A percentile compares a stretch with the other conserved stretches of the same genome.
phyloP scores from a whole-genome alignment of 2,888 invertebrate species.

The Synergus itoensis region DNA sequence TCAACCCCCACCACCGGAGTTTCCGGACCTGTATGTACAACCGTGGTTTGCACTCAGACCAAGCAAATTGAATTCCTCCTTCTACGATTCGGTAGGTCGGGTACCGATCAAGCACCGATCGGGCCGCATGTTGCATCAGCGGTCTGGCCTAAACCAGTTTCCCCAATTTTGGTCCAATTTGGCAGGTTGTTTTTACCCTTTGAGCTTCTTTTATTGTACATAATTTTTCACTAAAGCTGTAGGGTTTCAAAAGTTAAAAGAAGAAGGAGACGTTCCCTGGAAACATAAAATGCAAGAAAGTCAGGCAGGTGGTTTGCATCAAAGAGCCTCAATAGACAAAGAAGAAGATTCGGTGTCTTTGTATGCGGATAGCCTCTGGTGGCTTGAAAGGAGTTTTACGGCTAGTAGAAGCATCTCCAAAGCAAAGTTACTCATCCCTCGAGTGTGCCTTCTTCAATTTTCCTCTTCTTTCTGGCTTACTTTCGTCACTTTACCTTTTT shows the following conservation, averaged over 20 bases:
- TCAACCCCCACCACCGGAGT: too few relatives aligned
- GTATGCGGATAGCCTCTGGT: not conserved
- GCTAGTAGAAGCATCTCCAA: not conserved
- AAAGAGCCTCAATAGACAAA: not conserved
- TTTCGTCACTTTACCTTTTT: not conserved
- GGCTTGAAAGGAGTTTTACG: not conserved
- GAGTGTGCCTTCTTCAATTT: not conserved
- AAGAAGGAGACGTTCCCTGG: not conserved
- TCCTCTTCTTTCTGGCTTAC: constrained; percentile 1
- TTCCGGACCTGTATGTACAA: too few relatives aligned
- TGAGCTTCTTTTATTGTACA: too few relatives aligned
- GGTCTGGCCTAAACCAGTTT: too few relatives aligned
- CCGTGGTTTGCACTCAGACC: too few relatives aligned
- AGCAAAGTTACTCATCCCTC: not conserved
- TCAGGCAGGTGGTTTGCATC: too few relatives aligned
- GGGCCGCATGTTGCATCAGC: too few relatives aligned
- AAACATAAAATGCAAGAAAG: not conserved
- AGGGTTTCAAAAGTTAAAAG: not conserved
- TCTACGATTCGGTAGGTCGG: too few relatives aligned
- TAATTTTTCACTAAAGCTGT: not conserved
- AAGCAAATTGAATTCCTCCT: too few relatives aligned
- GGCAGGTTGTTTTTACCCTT: too few relatives aligned
- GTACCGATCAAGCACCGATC: too few relatives aligned
- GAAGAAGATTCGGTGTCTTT: not conserved
- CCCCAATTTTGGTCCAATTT: too few relatives aligned